phyloP scores from a whole-genome alignment of 2,113 vertebrate species.

The Collichthys lucidus region DNA sequence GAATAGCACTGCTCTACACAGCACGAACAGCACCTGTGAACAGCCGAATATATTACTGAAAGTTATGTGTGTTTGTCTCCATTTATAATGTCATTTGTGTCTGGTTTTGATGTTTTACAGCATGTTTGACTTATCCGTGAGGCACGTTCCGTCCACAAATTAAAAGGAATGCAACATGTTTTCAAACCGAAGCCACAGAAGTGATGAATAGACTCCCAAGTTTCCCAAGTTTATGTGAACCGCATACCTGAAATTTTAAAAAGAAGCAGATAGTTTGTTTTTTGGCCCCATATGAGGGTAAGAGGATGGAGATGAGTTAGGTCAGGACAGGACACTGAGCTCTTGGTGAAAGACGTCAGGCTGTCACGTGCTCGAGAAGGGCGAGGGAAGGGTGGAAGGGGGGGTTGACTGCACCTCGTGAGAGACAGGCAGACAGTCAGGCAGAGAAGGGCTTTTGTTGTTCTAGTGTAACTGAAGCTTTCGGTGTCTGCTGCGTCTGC shows the following conservation, averaged over 20 bases:
- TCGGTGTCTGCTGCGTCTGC: constrained; percentile 64
- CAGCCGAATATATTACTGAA: background rate
- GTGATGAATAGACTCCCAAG: background rate
- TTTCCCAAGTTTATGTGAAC: background rate
- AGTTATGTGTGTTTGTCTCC: background rate
- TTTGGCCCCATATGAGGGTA: background rate
- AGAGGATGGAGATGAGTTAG: constrained; percentile 25
- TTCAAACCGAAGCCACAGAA: background rate
- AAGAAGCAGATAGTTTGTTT: background rate
- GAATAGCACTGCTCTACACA: background rate
- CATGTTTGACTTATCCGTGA: constrained; percentile 5
- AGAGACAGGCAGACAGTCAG: constrained; percentile 59
- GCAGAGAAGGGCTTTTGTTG: constrained; percentile 68
- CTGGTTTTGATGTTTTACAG: background rate
- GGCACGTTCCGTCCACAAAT: background rate
- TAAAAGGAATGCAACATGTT: background rate
- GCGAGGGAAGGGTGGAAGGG: background rate
- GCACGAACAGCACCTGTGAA: background rate
- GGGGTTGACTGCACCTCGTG: constrained; percentile 45
- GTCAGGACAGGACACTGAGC: constrained; percentile 25
- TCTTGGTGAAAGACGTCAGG: constrained; percentile 44
- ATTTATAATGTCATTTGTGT: background rate
- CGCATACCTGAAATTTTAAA: background rate
- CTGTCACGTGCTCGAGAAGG: constrained; percentile 36
- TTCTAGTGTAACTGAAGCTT: constrained; percentile 68